Percentiles rank a stretch among this genome's conserved stretches.
Evolutionary conservation across 2,797 vertebrate species (phyloP).

Genomic region (Nothura maculosa): DNA sequence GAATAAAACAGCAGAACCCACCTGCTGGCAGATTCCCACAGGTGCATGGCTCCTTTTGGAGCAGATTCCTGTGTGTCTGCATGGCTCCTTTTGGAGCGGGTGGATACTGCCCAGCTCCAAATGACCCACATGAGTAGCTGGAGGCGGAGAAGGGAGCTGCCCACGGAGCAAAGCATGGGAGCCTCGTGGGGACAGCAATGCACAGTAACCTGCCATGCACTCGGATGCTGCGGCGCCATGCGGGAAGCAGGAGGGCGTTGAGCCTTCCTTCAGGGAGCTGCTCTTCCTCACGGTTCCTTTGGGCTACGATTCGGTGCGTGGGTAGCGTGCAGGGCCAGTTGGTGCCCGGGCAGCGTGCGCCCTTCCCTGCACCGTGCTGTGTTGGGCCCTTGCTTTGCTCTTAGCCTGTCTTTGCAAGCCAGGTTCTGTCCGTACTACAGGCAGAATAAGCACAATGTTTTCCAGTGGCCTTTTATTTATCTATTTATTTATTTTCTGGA

Average conservation of each 20-base stretch:
- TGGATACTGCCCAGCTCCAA: not conserved
- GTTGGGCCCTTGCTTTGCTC: rapidly evolving
- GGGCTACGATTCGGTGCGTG: not conserved
- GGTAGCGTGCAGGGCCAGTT: not conserved
- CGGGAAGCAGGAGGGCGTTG: not conserved
- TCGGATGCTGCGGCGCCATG: not conserved
- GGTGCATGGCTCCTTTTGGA: not conserved
- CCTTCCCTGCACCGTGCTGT: rapidly evolving
- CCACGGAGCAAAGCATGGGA: not conserved
- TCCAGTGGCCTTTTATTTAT: not conserved
- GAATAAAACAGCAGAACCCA: not conserved
- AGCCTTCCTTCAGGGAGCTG: not conserved
- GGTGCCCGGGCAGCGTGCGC: rapidly evolving
- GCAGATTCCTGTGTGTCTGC: too few relatives aligned
- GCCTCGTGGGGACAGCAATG: rapidly evolving
- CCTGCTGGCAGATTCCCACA: not conserved
- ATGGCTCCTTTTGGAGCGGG: not conserved
- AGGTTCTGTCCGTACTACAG: not conserved
- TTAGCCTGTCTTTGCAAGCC: not conserved
- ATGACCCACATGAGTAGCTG: not conserved
- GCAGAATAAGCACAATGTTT: not conserved
- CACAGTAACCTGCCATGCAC: rapidly evolving
- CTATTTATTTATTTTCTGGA: not conserved
- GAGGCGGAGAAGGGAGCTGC: not conserved
- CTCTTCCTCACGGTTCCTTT: rapidly evolving